Evolutionary conservation across 2,113 vertebrate genomes (phyloP).

Genomic region (Xenus cinereus): DNA sequence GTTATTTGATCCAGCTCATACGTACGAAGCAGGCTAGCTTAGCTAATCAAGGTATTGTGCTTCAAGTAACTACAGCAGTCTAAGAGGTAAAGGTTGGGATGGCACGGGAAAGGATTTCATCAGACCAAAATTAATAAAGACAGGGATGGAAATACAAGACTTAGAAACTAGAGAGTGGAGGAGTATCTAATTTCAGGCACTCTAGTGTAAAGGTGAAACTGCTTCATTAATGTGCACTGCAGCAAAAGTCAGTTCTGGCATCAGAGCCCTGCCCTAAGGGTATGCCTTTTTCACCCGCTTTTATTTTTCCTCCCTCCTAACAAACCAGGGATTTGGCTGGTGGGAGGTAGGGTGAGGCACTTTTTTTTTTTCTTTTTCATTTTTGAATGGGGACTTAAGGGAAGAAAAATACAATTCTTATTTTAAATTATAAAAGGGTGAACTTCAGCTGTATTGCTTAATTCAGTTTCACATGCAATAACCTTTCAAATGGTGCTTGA

Average conservation of each 20-base stretch:
- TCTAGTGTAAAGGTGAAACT: conserved; percentile 21
- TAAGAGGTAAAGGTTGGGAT: neutral
- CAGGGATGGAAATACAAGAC: neutral
- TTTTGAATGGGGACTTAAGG: neutral
- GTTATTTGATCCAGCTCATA: conserved; percentile 4
- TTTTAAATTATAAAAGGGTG: neutral
- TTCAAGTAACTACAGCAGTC: neutral
- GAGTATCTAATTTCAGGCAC: conserved; percentile 4
- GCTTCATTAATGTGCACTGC: neutral
- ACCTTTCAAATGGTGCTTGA: conserved; percentile 64
- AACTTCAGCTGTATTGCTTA: neutral
- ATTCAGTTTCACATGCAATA: conserved; percentile 57
- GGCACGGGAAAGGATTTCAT: neutral
- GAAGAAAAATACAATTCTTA: neutral
- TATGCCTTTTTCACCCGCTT: neutral
- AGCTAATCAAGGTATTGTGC: neutral
- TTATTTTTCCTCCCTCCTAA: neutral
- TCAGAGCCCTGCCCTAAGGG: neutral
- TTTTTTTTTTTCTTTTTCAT: neutral
- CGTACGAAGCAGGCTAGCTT: neutral
- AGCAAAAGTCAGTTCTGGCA: neutral
- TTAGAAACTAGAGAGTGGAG: neutral
- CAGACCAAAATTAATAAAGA: conserved; percentile 15
- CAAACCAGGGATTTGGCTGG: neutral
- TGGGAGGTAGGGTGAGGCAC: neutral